Evolutionary conservation across 2,888 invertebrate species (phyloP).

Genomic region (Apodemia hepburni): DNA sequence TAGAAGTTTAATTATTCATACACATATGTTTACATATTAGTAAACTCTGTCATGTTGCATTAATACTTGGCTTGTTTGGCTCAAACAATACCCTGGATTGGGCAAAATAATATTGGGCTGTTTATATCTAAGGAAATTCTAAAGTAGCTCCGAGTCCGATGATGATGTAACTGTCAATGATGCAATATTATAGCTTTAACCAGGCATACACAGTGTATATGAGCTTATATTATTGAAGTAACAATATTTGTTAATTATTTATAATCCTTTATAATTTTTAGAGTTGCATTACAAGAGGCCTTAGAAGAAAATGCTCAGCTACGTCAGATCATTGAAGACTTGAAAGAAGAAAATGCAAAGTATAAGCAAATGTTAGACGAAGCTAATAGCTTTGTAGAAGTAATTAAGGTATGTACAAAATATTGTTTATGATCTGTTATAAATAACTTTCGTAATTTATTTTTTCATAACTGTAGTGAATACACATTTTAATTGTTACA

Average conservation of each 20-base stretch:
- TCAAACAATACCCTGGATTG: too few relatives aligned
- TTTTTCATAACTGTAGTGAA: neutral
- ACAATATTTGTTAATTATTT: neutral
- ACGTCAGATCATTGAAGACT: slow-evolving; percentile 64
- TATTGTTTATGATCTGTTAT: neutral
- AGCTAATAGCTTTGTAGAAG: slow-evolving; percentile 86
- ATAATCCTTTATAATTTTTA: slow-evolving; percentile 30
- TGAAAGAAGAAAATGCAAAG: slow-evolving; percentile 83
- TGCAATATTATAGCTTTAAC: neutral
- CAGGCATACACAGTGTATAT: neutral
- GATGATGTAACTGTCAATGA: too few relatives aligned
- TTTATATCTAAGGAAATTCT: too few relatives aligned
- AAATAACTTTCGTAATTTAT: neutral
- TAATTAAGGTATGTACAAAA: slow-evolving; percentile 80
- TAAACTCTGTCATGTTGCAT: too few relatives aligned
- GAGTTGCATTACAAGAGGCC: slow-evolving; percentile 85
- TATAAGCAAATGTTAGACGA: slow-evolving; percentile 88
- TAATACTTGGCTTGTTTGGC: too few relatives aligned
- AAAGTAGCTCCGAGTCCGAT: too few relatives aligned
- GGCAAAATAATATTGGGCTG: too few relatives aligned
- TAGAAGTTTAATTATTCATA: too few relatives aligned
- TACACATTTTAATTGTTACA: too few relatives aligned
- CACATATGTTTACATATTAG: too few relatives aligned
- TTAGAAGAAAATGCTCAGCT: slow-evolving; percentile 85
- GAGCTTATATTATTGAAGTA: neutral